Percentiles rank a stretch among this genome's conserved stretches.
These are phyloP conservation scores for Dasypus novemcinctus DNA, from an alignment of 2,113 vertebrate species.

Conservation along the genomic window DNA sequence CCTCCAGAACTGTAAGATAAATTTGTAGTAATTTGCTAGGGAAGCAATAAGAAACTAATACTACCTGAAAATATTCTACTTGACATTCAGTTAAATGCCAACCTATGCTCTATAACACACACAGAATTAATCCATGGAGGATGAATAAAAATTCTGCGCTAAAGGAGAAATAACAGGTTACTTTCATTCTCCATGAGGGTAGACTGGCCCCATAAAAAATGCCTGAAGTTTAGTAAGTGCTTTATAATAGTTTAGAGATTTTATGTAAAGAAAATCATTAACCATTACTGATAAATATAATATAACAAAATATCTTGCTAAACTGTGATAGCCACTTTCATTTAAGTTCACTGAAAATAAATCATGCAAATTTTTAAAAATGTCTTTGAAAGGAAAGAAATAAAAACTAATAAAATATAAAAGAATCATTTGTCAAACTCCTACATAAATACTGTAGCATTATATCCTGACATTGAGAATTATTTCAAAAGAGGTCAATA, in stretches of 20 bases:
- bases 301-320: neutral
- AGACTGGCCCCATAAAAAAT: neutral
- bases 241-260: neutral
- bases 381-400: neutral
- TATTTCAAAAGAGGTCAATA: neutral
- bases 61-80: neutral
- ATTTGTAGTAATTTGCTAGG: neutral
- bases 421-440: neutral
- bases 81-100: neutral
- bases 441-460: neutral
- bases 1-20: neutral
- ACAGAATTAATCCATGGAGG: neutral
- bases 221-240: neutral
- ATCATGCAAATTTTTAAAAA: neutral
- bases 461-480: neutral
- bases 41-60: neutral
- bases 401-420: neutral
- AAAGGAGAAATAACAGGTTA: neutral
- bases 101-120: neutral
- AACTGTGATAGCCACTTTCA: neutral
- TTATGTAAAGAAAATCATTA: neutral
- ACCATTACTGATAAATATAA: neutral
- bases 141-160: neutral
- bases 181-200: neutral
- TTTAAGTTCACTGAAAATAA: neutral